Percentiles rank a stretch among this genome's conserved stretches.
These are phyloP conservation scores for Drosophila falleni DNA, from an alignment of 2,888 invertebrate genomes.

Conservation along the genomic window DNA sequence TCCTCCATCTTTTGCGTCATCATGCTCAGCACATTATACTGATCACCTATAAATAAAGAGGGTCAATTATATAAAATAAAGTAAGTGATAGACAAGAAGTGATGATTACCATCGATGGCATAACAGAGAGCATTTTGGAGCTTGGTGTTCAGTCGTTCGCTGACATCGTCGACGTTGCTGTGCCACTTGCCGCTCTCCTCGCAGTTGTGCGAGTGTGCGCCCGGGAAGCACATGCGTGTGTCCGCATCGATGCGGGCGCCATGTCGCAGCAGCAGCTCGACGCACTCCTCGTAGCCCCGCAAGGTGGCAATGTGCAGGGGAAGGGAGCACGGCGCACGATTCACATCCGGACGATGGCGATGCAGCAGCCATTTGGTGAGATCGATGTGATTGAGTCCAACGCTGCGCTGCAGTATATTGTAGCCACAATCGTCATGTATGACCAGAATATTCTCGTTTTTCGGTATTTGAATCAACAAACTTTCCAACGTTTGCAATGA, in stretches of 20 bases:
- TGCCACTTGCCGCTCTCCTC: slow-evolving; percentile 89
- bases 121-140: slow-evolving; percentile 90
- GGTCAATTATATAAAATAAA: neutral
- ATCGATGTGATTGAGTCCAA: slow-evolving; percentile 90
- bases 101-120: slow-evolving; percentile 88
- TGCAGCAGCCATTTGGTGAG: slow-evolving; percentile 89
- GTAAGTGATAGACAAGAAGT: no score
- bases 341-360: slow-evolving; percentile 88
- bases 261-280: slow-evolving; percentile 89
- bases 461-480: slow-evolving; percentile 88
- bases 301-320: slow-evolving; percentile 91
- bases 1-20: slow-evolving; percentile 89
- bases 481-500: slow-evolving; percentile 89
- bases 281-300: slow-evolving; percentile 90
- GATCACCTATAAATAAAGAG: slow-evolving; percentile 86
- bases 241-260: slow-evolving; percentile 90
- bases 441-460: slow-evolving; percentile 89
- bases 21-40: slow-evolving; percentile 89
- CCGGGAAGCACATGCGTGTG: slow-evolving; percentile 91
- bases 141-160: slow-evolving; percentile 86
- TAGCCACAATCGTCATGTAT: slow-evolving; percentile 89
- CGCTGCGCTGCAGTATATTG: slow-evolving; percentile 91
- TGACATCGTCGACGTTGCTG: slow-evolving; percentile 86
- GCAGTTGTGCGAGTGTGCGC: slow-evolving; percentile 89
- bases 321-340: slow-evolving; percentile 90